Conservation (phyloP, 1,140 invertebrate genomes). For the Drosophila pseudoananassae region DNA sequence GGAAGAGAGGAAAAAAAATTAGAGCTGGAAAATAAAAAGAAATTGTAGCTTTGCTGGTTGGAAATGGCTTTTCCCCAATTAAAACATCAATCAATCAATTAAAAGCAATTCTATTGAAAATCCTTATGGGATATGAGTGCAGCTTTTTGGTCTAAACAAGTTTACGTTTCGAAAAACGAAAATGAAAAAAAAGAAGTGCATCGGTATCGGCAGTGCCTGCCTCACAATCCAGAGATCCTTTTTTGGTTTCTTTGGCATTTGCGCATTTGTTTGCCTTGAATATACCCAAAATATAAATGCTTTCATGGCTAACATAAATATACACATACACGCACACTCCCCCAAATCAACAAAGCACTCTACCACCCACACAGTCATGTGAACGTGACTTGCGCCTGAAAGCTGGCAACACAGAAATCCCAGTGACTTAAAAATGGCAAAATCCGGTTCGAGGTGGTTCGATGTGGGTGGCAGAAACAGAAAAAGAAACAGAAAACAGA, state of each 20-base stretch:
- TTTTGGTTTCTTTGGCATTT: constrained; percentile 44
- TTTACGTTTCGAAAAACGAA: constrained; percentile 32
- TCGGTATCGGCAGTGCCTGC: background rate
- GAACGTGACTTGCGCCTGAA: constrained; percentile 73
- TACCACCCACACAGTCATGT: background rate
- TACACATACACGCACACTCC: constrained; percentile 8
- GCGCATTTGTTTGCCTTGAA: constrained; percentile 67
- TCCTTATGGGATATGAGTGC: constrained; percentile 71
- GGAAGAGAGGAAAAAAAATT: constrained; percentile 17
- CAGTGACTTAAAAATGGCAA: constrained; percentile 60
- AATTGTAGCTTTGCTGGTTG: constrained; percentile 34
- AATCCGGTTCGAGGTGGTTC: constrained; percentile 1
- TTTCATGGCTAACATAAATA: constrained; percentile 52
- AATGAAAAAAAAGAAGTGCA: background rate
- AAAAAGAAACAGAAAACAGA: constrained; percentile 10
- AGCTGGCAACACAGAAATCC: constrained; percentile 64
- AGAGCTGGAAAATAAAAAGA: constrained; percentile 35
- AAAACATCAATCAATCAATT: constrained; percentile 83
- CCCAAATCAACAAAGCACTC: background rate
- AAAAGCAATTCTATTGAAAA: constrained; percentile 78
- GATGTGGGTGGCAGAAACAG: background rate
- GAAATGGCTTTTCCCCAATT: constrained; percentile 77
- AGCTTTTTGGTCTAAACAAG: constrained; percentile 67
- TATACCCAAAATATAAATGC: constrained; percentile 67
- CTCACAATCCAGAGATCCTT: constrained; percentile 11